A percentile compares a stretch with the other conserved stretches of the same genome.
Evolutionary conservation across 2,797 vertebrate genomes (phyloP).

Genomic region (Antennarius maculatus): DNA sequence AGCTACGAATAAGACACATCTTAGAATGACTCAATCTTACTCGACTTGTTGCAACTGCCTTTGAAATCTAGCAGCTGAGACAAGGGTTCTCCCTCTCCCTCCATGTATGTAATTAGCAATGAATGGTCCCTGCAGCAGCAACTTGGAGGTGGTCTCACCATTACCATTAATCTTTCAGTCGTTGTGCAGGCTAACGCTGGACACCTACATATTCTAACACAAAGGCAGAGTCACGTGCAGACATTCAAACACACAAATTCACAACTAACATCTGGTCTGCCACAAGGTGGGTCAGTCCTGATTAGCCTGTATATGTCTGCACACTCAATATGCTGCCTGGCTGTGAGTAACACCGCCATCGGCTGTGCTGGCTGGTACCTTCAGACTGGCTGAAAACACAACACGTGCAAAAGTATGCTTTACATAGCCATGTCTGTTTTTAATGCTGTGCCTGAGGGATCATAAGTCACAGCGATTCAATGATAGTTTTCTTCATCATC

Average conservation of each 20-base stretch:
- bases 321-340: conserved; percentile 26
- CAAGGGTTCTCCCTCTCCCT: conserved; percentile 55
- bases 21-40: conserved; percentile 31
- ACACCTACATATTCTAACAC: not conserved
- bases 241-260: conserved; percentile 12
- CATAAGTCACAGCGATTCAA: no score
- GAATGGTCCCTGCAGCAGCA: conserved; percentile 42
- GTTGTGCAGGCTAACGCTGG: conserved; percentile 29
- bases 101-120: conserved; percentile 65
- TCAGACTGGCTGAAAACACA: conserved; percentile 21
- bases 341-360: conserved; percentile 3
- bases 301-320: conserved; percentile 13
- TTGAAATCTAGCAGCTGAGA: conserved; percentile 54
- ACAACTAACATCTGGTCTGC: conserved; percentile 30
- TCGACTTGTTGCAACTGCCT: conserved; percentile 22
- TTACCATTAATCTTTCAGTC: conserved; percentile 59
- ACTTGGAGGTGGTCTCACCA: conserved; percentile 42
- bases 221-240: not conserved
- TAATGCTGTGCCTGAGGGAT: no score
- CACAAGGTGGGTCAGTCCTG: conserved; percentile 30
- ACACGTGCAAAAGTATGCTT: no score
- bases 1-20: no score
- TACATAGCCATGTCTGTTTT: no score
- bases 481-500: no score
- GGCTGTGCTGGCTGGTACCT: conserved; percentile 17